Percentiles rank a stretch among this genome's conserved stretches.
Evolutionary conservation across 2,113 vertebrate species (phyloP).

Genomic region (Bothrops jararaca): DNA sequence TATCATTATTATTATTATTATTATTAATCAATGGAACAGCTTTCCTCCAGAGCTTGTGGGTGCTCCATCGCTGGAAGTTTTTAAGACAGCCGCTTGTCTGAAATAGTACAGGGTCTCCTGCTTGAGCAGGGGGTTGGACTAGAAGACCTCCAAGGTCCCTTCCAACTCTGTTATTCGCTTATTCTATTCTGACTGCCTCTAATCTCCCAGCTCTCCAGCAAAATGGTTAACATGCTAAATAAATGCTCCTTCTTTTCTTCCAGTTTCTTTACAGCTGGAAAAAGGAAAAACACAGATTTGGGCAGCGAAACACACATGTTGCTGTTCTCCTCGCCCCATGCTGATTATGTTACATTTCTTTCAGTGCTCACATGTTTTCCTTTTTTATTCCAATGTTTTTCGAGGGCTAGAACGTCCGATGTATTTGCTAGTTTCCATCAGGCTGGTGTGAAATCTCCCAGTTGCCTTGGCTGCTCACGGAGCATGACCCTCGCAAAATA

Average conservation of each 20-base stretch:
- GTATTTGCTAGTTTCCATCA: neutral
- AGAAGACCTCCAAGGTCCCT: neutral
- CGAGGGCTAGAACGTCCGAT: neutral
- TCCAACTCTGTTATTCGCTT: neutral
- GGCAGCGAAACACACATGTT: neutral
- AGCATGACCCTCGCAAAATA: neutral
- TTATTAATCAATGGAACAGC: too few relatives aligned
- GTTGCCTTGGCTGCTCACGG: neutral
- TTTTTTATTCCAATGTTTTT: neutral
- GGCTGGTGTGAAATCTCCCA: constrained; percentile 14
- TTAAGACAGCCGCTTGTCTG: neutral
- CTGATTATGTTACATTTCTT: neutral
- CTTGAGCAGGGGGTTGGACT: neutral
- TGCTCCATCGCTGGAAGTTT: neutral
- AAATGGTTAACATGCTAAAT: neutral
- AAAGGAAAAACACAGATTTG: neutral
- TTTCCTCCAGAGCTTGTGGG: neutral
- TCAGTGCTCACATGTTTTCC: neutral
- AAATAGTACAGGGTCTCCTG: neutral
- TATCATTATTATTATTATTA: too few relatives aligned
- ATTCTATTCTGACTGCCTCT: neutral
- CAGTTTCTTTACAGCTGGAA: neutral
- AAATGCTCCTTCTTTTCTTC: neutral
- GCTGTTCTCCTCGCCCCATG: neutral
- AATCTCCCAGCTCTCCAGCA: neutral